Base-by-base conservation (phyloP, 2,113 vertebrate genomes). In the Larimichthys polyactis region DNA sequence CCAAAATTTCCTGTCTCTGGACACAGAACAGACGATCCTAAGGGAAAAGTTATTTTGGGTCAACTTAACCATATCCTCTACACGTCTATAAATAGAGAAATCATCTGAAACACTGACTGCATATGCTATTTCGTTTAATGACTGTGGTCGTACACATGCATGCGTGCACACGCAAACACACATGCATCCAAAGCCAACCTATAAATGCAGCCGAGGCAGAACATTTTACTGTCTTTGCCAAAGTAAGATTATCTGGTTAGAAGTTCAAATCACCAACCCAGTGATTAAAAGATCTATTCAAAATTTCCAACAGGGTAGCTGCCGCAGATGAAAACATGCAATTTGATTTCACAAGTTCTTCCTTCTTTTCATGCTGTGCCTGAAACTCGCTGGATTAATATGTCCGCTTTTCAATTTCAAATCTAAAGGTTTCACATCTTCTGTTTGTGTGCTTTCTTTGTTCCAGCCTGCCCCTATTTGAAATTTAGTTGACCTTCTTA, bases 41-140 rank as follows among this genome's bases (percentile, higher is more conserved):
- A 62, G 43, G 70, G 52, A 78, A 27, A 79, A 58, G 49, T 29
- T 89, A 15, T 84, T 87, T 68, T 36, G 32, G 82, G 44, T 89
- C 90, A 83, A 87, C 73, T 64, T 83, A 80, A 78, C 79, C 82
- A 88, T 86, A 83, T 93, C 78, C 91, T 82, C 73, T 54, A 74
- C 81, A 83, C 78, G 11, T 89, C 78, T 85, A 89, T 88, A 87
- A 86, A 90, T 89, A 91, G 78, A 66, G 74, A 81, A 87, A 87
- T 84, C 51, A 84, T 91, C 79, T 86, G 14, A 81, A 88, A 73
- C 84, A 78, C 74, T 79, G 77, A 87, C 87, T 89, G 55, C 82
- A 92, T 79, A 71, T 90, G 85, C 85, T 46, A 71, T 91, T 90
- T 86, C 22, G 63, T 90, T 93, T 93, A 90, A 92, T 74, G 81